A percentile compares a stretch with the other conserved stretches of the same genome.
Evolutionary conservation across 2,888 invertebrate species (phyloP).

Genomic region (Herminia tarsipennalis): DNA sequence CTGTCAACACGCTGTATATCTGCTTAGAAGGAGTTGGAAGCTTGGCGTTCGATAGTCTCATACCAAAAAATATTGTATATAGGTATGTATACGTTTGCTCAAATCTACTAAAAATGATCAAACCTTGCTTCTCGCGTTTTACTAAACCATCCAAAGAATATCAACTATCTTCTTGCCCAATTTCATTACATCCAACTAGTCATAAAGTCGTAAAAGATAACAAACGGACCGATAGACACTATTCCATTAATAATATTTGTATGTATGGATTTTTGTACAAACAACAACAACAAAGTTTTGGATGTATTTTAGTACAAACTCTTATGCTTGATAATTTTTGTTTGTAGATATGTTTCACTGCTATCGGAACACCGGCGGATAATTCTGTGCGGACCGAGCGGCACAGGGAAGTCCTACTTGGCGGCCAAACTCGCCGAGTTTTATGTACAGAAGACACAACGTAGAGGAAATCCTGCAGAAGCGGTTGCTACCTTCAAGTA

Average conservation of each 20-base stretch:
- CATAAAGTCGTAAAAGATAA: too few relatives aligned
- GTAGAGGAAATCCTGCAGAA: conserved; percentile 93
- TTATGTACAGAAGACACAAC: conserved; percentile 92
- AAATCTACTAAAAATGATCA: too few relatives aligned
- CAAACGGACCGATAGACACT: too few relatives aligned
- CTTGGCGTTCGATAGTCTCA: conserved; percentile 97
- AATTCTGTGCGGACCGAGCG: conserved; percentile 98
- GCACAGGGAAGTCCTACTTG: conserved; percentile 98
- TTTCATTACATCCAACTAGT: too few relatives aligned
- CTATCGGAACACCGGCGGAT: conserved; percentile 96
- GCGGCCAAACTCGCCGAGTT: conserved; percentile 98
- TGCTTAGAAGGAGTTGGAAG: conserved; percentile 95
- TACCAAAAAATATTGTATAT: conserved; percentile 98
- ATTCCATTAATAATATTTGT: too few relatives aligned
- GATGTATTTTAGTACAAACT: too few relatives aligned
- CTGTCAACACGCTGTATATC: conserved; percentile 93
- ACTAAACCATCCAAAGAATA: too few relatives aligned
- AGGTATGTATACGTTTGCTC: conserved; percentile 86
- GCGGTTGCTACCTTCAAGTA: conserved; percentile 97
- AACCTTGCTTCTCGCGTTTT: too few relatives aligned
- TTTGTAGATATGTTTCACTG: conserved; percentile 90
- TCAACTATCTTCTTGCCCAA: too few relatives aligned
- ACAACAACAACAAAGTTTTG: too few relatives aligned
- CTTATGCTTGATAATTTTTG: conserved; percentile 1
- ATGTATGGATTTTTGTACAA: too few relatives aligned